phyloP scores from a whole-genome alignment of 1,140 invertebrate genomes.

The Eubasilissa regina region DNA sequence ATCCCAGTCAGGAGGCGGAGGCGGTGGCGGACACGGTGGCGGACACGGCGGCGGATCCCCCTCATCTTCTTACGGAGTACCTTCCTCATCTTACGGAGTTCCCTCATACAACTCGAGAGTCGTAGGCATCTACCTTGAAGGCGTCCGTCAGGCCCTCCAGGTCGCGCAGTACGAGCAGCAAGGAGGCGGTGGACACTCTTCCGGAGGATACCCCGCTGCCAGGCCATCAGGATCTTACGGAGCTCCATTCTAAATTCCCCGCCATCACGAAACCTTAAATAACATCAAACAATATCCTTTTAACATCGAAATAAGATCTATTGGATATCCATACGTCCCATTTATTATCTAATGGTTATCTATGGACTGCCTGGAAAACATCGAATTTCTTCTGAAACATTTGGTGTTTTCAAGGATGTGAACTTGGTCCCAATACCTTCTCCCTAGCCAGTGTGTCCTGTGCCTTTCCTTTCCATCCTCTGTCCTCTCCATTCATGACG shows the following conservation, averaged over 20 bases:
- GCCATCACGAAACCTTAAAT: slow-evolving; percentile 9
- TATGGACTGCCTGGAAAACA: slow-evolving; percentile 2
- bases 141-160: slow-evolving; percentile 83
- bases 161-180: slow-evolving; percentile 80
- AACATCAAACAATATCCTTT: background rate
- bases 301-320: slow-evolving; percentile 18
- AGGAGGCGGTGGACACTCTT: slow-evolving; percentile 71
- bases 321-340: slow-evolving; percentile 15
- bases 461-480: slow-evolving; percentile 2
- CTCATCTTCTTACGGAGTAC: slow-evolving; percentile 75
- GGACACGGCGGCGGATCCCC: slow-evolving; percentile 68
- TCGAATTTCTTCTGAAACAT: slow-evolving; percentile 9
- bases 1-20: slow-evolving; percentile 68
- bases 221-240: slow-evolving; percentile 76
- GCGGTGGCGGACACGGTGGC: slow-evolving; percentile 65
- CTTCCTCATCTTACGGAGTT: slow-evolving; percentile 74
- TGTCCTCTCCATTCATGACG: slow-evolving; percentile 17
- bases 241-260: slow-evolving; percentile 70
- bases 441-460: slow-evolving; percentile 24
- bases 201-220: slow-evolving; percentile 72
- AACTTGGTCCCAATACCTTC: slow-evolving; percentile 7
- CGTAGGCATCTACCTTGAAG: slow-evolving; percentile 83
- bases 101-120: slow-evolving; percentile 75
- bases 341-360: slow-evolving; percentile 35
- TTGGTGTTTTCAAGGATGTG: slow-evolving; percentile 12